A percentile compares a stretch with the other conserved stretches of the same genome.
Conservation (phyloP, 2,888 invertebrate species). For the Scelioninae gen. 2 region DNA sequence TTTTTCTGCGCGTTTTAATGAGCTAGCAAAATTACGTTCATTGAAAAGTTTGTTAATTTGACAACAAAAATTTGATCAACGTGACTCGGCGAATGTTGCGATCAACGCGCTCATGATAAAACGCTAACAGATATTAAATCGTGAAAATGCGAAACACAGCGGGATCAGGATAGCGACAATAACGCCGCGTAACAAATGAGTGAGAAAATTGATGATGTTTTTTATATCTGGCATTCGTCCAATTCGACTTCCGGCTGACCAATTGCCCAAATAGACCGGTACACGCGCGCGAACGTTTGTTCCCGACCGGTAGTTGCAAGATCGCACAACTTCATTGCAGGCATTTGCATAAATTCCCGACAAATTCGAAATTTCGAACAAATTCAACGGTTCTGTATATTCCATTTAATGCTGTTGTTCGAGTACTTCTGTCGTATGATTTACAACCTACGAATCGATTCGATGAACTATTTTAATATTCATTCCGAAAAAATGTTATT, state of each 20-base stretch:
- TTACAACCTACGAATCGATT: too few relatives aligned
- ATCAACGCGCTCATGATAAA: conserved; percentile 29
- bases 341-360: conserved; percentile 45
- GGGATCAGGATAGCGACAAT: conserved; percentile 12
- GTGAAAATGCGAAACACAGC: neutral
- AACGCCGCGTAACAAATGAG: conserved; percentile 39
- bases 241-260: conserved; percentile 53
- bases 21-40: too few relatives aligned
- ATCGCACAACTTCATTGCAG: conserved; percentile 37
- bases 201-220: conserved; percentile 53
- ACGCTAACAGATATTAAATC: conserved; percentile 9
- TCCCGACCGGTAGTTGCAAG: conserved; percentile 22
- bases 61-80: conserved; percentile 19
- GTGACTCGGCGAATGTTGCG: neutral
- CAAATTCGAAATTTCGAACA: conserved; percentile 36
- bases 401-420: conserved; percentile 16
- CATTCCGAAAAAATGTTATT: too few relatives aligned
- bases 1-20: too few relatives aligned
- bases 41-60: conserved; percentile 28
- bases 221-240: conserved; percentile 51
- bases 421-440: conserved; percentile 1
- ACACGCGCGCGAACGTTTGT: conserved; percentile 24
- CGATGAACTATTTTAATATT: too few relatives aligned
- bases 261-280: conserved; percentile 35
- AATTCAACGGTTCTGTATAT: conserved; percentile 5